A percentile compares a stretch with the other conserved stretches of the same genome.
Conservation (phyloP, 2,888 invertebrate genomes). For the Beris morrisii region DNA sequence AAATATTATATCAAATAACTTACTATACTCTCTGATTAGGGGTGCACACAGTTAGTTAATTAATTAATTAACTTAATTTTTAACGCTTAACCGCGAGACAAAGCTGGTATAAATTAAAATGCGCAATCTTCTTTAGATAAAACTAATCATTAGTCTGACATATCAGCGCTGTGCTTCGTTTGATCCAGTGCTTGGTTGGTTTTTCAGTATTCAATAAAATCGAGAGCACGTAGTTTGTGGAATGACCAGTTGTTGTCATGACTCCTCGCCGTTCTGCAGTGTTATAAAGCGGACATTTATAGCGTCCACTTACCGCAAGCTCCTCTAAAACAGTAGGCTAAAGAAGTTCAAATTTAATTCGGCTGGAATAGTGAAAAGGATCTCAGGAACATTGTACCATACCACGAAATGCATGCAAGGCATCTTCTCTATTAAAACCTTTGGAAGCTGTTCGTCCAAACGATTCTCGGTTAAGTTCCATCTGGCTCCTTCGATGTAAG, state of each 20-base stretch:
- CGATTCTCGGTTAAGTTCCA: constrained; percentile 66
- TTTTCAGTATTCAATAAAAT: constrained; percentile 67
- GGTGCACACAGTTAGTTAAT: too few relatives aligned
- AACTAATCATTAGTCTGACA: constrained; percentile 61
- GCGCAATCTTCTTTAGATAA: neutral
- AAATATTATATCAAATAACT: too few relatives aligned
- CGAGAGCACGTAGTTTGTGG: constrained; percentile 80
- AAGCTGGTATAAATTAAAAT: too few relatives aligned
- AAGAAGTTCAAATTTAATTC: constrained; percentile 5
- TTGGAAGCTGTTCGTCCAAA: constrained; percentile 78
- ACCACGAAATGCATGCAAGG: constrained; percentile 63
- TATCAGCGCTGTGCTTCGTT: constrained; percentile 74
- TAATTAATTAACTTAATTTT: too few relatives aligned
- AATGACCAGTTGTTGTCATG: constrained; percentile 79
- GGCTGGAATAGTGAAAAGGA: neutral
- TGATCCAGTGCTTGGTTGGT: constrained; percentile 73
- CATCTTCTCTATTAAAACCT: constrained; percentile 76
- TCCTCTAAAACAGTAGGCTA: constrained; percentile 53
- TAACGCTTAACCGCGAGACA: too few relatives aligned
- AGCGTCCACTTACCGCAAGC: constrained; percentile 60
- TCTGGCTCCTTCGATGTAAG: constrained; percentile 83
- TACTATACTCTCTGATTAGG: too few relatives aligned
- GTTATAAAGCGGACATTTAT: constrained; percentile 76
- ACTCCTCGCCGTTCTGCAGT: constrained; percentile 73
- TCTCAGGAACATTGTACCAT: neutral